Evolutionary conservation across 2,113 vertebrate genomes (phyloP).

Genomic region (Melanotaenia duboulayi): DNA sequence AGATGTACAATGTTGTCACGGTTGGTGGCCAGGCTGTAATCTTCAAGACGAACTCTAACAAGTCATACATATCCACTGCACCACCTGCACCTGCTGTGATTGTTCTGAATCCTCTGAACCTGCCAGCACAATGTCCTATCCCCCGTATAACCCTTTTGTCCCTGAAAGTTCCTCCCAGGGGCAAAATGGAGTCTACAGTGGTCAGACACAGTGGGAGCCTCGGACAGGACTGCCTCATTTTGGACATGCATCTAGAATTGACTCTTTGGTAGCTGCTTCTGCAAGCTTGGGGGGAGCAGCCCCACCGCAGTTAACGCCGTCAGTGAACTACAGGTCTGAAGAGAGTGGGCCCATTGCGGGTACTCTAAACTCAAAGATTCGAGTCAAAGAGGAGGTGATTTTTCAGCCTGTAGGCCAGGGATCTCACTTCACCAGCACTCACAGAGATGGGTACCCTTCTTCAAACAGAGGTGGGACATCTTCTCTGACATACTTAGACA

Average conservation of each 20-base stretch:
- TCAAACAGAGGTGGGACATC: not conserved
- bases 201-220: too few species aligned
- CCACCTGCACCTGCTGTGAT: conserved; percentile 68
- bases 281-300: conserved; percentile 15
- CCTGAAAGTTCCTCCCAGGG: conserved; percentile 75
- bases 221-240: not conserved
- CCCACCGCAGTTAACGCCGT: conserved; percentile 53
- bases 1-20: conserved; percentile 73
- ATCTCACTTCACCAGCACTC: conserved; percentile 78
- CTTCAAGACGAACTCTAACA: conserved; percentile 34
- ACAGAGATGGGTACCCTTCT: conserved; percentile 57
- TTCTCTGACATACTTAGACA: conserved; percentile 21
- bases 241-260: not conserved
- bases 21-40: conserved; percentile 51
- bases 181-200: conserved; percentile 10
- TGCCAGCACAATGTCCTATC: conserved; percentile 82
- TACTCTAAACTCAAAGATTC: conserved; percentile 69
- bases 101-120: conserved; percentile 70
- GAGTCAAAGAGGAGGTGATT: conserved; percentile 79
- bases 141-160: conserved; percentile 86
- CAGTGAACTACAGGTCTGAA: conserved; percentile 65
- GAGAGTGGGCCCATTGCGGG: conserved; percentile 55
- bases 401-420: conserved; percentile 78
- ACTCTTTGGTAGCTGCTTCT: conserved; percentile 20
- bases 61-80: not conserved